Evolutionary conservation across 1,140 invertebrate genomes (phyloP).

Genomic region (Atta colombica): DNA sequence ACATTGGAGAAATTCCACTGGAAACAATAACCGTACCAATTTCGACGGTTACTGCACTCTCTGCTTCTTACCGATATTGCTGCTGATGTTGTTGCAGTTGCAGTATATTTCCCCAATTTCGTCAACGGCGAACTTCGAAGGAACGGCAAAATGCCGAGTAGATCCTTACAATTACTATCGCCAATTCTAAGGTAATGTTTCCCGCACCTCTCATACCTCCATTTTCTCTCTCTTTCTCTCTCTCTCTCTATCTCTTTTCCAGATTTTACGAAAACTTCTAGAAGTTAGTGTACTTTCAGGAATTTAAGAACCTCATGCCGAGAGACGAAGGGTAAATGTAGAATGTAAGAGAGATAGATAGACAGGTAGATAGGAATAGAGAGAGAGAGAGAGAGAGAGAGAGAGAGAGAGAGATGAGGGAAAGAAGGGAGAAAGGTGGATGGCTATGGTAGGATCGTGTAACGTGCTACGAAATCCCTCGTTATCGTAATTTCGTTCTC

Average conservation of each 20-base stretch:
- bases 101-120: constrained; percentile 47
- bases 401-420: not conserved
- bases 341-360: not conserved
- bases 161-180: constrained; percentile 61
- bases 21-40: constrained; percentile 60
- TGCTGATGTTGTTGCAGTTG: constrained; percentile 55
- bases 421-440: not conserved
- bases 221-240: not conserved
- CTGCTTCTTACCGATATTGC: constrained; percentile 32
- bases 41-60: constrained; percentile 47
- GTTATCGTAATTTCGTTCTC: constrained; percentile 71
- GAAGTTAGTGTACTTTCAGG: constrained; percentile 35
- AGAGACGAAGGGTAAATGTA: constrained; percentile 23
- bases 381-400: not conserved
- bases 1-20: constrained; percentile 24
- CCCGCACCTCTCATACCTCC: not conserved
- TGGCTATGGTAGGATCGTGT: constrained; percentile 46
- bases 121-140: constrained; percentile 27
- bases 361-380: not conserved
- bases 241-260: constrained; percentile 6
- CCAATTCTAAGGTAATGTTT: constrained; percentile 19
- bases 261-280: constrained; percentile 51
- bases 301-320: constrained; percentile 53
- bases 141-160: constrained; percentile 44
- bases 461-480: constrained; percentile 66